Percentiles rank a stretch among this genome's conserved stretches.
These are phyloP conservation scores for Dasysyrphus tricinctus DNA, from an alignment of 2,888 invertebrate genomes.

Conservation along the genomic window DNA sequence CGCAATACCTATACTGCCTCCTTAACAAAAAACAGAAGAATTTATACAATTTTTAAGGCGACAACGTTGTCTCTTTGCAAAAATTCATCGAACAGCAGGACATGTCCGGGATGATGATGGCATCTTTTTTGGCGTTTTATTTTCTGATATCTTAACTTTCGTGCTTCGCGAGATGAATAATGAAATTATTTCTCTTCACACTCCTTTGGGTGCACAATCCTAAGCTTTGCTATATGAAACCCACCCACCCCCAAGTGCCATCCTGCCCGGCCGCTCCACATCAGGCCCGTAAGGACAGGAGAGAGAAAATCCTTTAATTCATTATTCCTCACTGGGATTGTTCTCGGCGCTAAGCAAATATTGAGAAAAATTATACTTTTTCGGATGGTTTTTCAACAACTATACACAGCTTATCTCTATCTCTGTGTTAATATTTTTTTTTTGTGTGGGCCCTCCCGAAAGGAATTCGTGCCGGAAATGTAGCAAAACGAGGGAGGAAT, in stretches of 20 bases:
- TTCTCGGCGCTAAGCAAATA: conserved; percentile 57
- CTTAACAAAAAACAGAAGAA: not conserved
- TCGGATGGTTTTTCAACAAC: conserved; percentile 10
- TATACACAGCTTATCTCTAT: not conserved
- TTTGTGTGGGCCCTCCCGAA: not conserved
- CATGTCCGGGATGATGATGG: conserved; percentile 59
- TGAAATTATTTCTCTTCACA: conserved; percentile 63
- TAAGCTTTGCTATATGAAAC: not conserved
- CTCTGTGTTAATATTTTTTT: not conserved
- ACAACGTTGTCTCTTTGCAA: conserved; percentile 21
- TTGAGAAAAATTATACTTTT: conserved; percentile 56
- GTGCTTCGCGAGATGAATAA: conserved; percentile 69
- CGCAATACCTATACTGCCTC: not conserved
- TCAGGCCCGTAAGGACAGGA: not conserved
- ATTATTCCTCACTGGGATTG: conserved; percentile 58
- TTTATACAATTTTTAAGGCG: conserved; percentile 1
- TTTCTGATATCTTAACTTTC: conserved; percentile 70
- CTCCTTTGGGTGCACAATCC: conserved; percentile 32
- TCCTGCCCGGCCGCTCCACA: not conserved
- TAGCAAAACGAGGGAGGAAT: conserved; percentile 60
- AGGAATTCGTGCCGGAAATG: conserved; percentile 67
- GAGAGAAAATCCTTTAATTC: conserved; percentile 66
- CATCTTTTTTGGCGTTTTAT: conserved; percentile 53
- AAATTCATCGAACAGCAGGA: conserved; percentile 67
- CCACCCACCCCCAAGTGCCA: not conserved